Evolutionary conservation across 2,797 vertebrate species (phyloP).

Genomic region (Hippopotamyrus pictus): DNA sequence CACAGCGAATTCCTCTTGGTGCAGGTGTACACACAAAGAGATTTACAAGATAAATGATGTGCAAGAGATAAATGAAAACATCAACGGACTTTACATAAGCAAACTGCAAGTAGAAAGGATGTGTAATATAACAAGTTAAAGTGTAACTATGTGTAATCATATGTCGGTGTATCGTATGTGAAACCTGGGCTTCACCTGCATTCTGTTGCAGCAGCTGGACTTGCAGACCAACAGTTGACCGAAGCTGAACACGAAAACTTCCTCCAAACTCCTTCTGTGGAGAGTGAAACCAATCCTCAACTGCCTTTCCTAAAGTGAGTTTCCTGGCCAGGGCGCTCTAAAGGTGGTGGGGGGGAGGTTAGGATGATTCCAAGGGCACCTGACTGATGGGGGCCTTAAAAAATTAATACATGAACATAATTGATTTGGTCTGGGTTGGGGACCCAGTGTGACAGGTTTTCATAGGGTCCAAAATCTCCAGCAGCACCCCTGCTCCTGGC

Average conservation of each 20-base stretch:
- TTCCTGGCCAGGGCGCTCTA: too few species aligned
- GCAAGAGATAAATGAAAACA: neutral
- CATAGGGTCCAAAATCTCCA: too few species aligned
- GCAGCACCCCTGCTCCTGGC: too few species aligned
- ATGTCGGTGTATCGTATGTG: neutral
- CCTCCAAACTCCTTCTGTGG: neutral
- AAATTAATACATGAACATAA: too few species aligned
- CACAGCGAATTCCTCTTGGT: neutral
- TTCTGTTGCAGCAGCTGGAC: neutral
- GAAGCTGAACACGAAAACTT: neutral
- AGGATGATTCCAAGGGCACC: neutral
- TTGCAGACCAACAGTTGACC: neutral
- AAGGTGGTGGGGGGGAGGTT: too few species aligned
- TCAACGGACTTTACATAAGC: neutral
- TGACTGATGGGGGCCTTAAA: neutral
- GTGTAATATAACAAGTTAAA: neutral
- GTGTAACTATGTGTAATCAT: neutral
- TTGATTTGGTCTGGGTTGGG: too few species aligned
- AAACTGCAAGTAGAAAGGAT: neutral
- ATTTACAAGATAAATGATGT: neutral
- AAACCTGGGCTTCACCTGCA: neutral
- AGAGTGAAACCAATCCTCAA: neutral
- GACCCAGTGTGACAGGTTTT: too few species aligned
- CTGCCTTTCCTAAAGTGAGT: neutral
- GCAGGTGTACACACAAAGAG: neutral